These are phyloP conservation scores for Monochamus saltuarius DNA, from an alignment of 1,140 invertebrate genomes.

Conservation along the genomic window DNA sequence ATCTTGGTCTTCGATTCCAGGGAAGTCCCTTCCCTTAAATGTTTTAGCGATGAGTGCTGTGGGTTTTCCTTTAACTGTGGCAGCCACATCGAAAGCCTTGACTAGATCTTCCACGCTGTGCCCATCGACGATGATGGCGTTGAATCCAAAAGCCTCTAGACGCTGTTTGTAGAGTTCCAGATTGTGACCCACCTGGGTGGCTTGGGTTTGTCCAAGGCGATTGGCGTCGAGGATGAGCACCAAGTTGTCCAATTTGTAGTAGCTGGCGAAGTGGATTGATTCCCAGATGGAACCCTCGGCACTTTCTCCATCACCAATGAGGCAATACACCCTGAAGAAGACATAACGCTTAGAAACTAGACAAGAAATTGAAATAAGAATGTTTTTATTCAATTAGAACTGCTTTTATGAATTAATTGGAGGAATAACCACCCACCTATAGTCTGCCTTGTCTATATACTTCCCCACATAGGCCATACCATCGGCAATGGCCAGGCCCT, in stretches of 20 bases:
- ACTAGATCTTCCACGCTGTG: slow-evolving; percentile 89
- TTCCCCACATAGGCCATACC: slow-evolving; percentile 99
- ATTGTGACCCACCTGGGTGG: slow-evolving; percentile 89
- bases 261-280: slow-evolving; percentile 89
- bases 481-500: slow-evolving; percentile 93
- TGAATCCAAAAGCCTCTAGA: slow-evolving; percentile 89
- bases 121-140: slow-evolving; percentile 93
- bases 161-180: slow-evolving; percentile 87
- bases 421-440: slow-evolving; percentile 61
- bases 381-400: too few relatives aligned
- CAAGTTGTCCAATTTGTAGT: slow-evolving; percentile 96
- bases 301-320: slow-evolving; percentile 97
- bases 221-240: slow-evolving; percentile 98
- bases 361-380: too few relatives aligned
- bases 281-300: slow-evolving; percentile 99
- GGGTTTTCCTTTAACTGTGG: slow-evolving; percentile 76
- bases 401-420: slow-evolving; percentile 7
- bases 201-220: slow-evolving; percentile 93
- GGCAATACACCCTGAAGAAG: slow-evolving; percentile 78
- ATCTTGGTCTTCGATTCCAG: slow-evolving; percentile 81
- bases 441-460: slow-evolving; percentile 89
- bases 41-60: slow-evolving; percentile 95
- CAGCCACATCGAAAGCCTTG: slow-evolving; percentile 84
- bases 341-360: too few relatives aligned
- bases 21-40: slow-evolving; percentile 64